A percentile compares a stretch with the other conserved stretches of the same genome.
Conservation (phyloP, 2,888 invertebrate species). For the Heliconius ismenius region DNA sequence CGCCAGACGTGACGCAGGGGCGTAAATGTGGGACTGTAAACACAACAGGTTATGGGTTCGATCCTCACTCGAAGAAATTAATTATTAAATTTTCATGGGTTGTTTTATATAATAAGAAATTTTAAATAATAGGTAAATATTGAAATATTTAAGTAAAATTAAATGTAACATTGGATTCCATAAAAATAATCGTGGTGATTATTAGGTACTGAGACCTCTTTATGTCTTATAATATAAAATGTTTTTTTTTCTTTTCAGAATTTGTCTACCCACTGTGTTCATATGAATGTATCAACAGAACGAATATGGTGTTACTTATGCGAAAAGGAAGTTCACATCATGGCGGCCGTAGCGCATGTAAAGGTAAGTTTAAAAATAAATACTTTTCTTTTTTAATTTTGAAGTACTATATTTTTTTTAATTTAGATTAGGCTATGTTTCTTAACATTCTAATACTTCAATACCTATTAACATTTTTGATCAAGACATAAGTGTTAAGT, state of each 20-base stretch:
- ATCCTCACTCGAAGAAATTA: not conserved
- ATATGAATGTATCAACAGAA: constrained; percentile 92
- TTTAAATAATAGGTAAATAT: too few relatives aligned
- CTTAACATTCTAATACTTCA: too few relatives aligned
- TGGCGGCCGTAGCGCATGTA: constrained; percentile 60
- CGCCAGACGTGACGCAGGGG: not conserved
- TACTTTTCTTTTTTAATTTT: not conserved
- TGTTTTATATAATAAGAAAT: too few relatives aligned
- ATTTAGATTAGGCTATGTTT: too few relatives aligned
- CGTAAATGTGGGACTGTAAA: not conserved
- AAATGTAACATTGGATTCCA: too few relatives aligned
- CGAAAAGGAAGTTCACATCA: constrained; percentile 88
- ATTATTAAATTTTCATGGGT: too few relatives aligned
- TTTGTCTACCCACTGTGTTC: constrained; percentile 86
- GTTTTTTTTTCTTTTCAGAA: constrained; percentile 65
- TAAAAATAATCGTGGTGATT: too few relatives aligned
- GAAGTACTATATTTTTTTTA: not conserved
- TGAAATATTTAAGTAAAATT: too few relatives aligned
- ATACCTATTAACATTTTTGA: too few relatives aligned
- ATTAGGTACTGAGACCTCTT: too few relatives aligned
- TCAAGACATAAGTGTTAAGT: too few relatives aligned
- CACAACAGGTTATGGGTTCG: not conserved
- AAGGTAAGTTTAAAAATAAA: constrained; percentile 50
- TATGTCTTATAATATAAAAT: too few relatives aligned
- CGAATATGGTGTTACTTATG: constrained; percentile 95